Conservation (phyloP, 2,888 invertebrate genomes). For the Bibio marci region DNA sequence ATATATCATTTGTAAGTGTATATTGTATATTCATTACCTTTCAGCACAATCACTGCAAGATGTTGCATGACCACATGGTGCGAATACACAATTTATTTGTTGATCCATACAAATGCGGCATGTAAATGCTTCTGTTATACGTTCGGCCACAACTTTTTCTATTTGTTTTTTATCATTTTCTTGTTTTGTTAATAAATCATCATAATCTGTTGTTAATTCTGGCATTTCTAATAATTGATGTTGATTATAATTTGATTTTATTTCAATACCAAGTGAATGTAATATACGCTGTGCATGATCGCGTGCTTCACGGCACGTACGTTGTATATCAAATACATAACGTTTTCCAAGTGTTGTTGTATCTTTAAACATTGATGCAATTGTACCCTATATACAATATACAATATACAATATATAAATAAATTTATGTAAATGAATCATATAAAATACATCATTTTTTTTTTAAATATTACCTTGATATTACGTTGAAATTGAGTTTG, state of each 20-base stretch:
- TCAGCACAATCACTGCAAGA: slow-evolving; percentile 64
- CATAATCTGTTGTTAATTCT: slow-evolving; percentile 4
- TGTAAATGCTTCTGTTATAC: slow-evolving; percentile 47
- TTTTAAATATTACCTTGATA: slow-evolving; percentile 46
- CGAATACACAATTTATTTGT: slow-evolving; percentile 64
- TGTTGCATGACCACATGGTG: slow-evolving; percentile 77
- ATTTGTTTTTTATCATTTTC: slow-evolving; percentile 25
- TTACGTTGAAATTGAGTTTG: slow-evolving; percentile 79
- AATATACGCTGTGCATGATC: slow-evolving; percentile 68
- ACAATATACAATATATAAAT: neutral
- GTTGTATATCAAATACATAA: slow-evolving; percentile 78
- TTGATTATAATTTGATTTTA: slow-evolving; percentile 8
- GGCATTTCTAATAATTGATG: neutral
- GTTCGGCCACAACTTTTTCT: slow-evolving; percentile 28
- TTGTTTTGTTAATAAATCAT: slow-evolving; percentile 16
- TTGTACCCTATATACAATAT: slow-evolving; percentile 46
- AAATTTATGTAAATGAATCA: slow-evolving; percentile 2
- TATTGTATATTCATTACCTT: no score
- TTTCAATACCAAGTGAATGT: slow-evolving; percentile 34
- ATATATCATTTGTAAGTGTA: no score
- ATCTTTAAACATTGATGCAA: slow-evolving; percentile 82
- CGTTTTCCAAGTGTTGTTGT: slow-evolving; percentile 72
- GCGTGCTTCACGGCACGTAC: slow-evolving; percentile 78
- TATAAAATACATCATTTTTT: no score
- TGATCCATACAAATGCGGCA: slow-evolving; percentile 82